These are phyloP conservation scores for Stenodera caucasica DNA, from an alignment of 2,888 invertebrate species.

Conservation along the genomic window DNA sequence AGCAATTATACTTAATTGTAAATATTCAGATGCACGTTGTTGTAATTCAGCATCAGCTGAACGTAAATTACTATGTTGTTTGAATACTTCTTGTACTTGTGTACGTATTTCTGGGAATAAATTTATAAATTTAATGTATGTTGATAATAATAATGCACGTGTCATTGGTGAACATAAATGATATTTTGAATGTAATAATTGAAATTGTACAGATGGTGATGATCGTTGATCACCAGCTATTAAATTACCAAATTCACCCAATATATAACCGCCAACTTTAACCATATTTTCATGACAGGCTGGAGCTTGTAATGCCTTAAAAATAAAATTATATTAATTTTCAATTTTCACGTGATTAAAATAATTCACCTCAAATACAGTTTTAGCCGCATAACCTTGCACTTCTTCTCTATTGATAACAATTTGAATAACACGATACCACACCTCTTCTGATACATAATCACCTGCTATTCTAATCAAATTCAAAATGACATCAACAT, in stretches of 20 bases:
- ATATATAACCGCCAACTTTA: slow-evolving; percentile 98
- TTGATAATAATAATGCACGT: slow-evolving; percentile 92
- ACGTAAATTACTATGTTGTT: slow-evolving; percentile 91
- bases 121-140: slow-evolving; percentile 99
- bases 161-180: slow-evolving; percentile 98
- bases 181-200: slow-evolving; percentile 97
- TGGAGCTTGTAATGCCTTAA: slow-evolving; percentile 88
- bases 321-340: slow-evolving; percentile 10
- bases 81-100: slow-evolving; percentile 90
- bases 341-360: not conserved
- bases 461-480: slow-evolving; percentile 99
- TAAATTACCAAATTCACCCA: slow-evolving; percentile 99
- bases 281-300: slow-evolving; percentile 99
- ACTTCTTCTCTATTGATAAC: slow-evolving; percentile 99
- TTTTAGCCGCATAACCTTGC: slow-evolving; percentile 99
- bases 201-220: slow-evolving; percentile 96
- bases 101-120: slow-evolving; percentile 97
- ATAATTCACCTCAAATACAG: slow-evolving; percentile 84
- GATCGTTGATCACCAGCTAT: slow-evolving; percentile 98
- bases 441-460: slow-evolving; percentile 99
- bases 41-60: slow-evolving; percentile 99
- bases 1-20: slow-evolving; percentile 94
- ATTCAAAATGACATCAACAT: slow-evolving; percentile 96
- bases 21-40: slow-evolving; percentile 96
- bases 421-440: slow-evolving; percentile 99